These are phyloP conservation scores for Pachydiplax longipennis DNA, from an alignment of 2,888 invertebrate genomes.

Conservation along the genomic window DNA sequence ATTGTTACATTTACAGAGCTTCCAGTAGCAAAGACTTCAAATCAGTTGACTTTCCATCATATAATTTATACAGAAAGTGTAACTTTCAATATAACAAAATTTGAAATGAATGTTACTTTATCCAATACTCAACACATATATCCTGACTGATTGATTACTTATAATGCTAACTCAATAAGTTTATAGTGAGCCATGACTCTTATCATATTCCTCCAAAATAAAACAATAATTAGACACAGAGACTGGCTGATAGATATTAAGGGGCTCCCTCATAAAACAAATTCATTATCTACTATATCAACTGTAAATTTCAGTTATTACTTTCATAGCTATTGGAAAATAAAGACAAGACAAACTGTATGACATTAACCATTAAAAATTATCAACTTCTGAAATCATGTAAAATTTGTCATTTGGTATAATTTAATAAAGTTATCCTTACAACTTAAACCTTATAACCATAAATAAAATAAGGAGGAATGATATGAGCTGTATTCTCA, in stretches of 20 bases:
- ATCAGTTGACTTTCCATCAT: conserved; percentile 34
- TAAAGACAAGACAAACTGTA: neutral
- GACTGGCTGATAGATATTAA: neutral
- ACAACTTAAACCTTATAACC: neutral
- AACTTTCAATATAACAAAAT: neutral
- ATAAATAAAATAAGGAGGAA: neutral
- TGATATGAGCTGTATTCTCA: conserved; percentile 41
- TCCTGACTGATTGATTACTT: neutral
- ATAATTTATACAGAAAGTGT: neutral
- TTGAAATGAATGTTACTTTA: neutral
- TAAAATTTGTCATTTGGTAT: neutral
- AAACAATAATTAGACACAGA: neutral
- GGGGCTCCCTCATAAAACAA: conserved; percentile 9
- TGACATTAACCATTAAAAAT: neutral
- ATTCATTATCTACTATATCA: neutral
- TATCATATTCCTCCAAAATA: conserved; percentile 14
- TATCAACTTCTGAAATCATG: neutral
- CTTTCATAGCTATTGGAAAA: neutral
- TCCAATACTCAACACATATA: neutral
- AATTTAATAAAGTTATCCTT: neutral
- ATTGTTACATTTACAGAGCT: conserved; percentile 44
- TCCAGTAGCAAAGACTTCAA: conserved; percentile 27
- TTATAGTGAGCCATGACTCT: neutral
- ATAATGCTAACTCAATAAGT: conserved; percentile 4
- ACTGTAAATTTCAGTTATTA: neutral